A percentile compares a stretch with the other conserved stretches of the same genome.
Conservation (phyloP, 2,113 vertebrate species). For the Engraulis encrasicolus region DNA sequence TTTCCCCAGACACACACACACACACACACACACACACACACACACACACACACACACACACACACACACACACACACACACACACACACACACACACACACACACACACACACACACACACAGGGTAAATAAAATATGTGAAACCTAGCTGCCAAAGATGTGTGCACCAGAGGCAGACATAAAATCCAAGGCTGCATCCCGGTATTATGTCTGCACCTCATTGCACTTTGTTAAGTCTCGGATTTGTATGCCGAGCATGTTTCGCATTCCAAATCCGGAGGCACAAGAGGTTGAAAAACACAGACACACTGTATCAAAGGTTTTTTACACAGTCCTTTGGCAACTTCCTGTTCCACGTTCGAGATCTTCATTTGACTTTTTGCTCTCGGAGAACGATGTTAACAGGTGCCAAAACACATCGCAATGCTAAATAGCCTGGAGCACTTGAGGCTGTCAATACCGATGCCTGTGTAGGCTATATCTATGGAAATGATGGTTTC, state of each 20-base stretch:
- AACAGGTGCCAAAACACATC: background rate
- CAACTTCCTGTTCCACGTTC: background rate
- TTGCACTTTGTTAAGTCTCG: background rate
- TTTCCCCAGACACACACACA: too few species aligned
- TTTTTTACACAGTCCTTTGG: background rate
- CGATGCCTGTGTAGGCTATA: too few species aligned
- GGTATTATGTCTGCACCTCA: background rate
- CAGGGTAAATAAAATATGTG: conserved; percentile 18
- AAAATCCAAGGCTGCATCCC: background rate
- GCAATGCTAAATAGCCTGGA: background rate
- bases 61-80: too few species aligned
- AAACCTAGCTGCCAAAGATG: background rate
- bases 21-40: too few species aligned
- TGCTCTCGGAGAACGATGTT: background rate
- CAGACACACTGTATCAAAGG: background rate
- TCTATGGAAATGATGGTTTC: too few species aligned
- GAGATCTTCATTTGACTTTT: background rate
- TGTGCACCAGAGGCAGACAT: background rate
- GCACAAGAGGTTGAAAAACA: background rate
- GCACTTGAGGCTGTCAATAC: background rate
- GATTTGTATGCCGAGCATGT: background rate
- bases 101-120: too few species aligned
- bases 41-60: too few species aligned
- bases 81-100: too few species aligned
- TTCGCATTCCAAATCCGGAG: background rate